A percentile compares a stretch with the other conserved stretches of the same genome.
These are phyloP conservation scores for Stomatorhinus walkeri DNA, from an alignment of 2,797 vertebrate species.

Conservation along the genomic window DNA sequence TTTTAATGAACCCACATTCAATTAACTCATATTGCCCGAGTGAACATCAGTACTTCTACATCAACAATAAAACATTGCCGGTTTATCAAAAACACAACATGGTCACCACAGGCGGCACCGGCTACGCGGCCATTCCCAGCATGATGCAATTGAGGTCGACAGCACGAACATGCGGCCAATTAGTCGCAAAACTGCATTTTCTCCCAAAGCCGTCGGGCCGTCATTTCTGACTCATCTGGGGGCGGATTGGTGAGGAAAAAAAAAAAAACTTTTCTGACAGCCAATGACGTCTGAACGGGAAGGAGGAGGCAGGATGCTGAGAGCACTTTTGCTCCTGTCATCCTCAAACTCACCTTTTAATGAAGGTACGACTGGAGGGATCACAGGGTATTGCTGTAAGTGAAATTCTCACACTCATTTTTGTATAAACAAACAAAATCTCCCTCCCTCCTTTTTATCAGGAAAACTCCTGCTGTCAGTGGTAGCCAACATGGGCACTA, in stretches of 20 bases:
- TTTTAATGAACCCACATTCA: background rate
- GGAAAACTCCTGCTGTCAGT: background rate
- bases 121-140: background rate
- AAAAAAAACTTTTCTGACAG: background rate
- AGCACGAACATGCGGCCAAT: constrained; percentile 18
- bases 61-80: background rate
- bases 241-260: background rate
- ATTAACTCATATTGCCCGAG: background rate
- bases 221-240: background rate
- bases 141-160: constrained; percentile 15
- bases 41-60: background rate
- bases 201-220: background rate
- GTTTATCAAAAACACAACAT: background rate
- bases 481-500: background rate
- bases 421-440: background rate
- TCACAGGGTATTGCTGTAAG: background rate
- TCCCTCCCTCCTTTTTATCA: background rate
- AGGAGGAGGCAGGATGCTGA: background rate
- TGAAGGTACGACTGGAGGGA: background rate
- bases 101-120: background rate
- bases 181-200: constrained; percentile 14
- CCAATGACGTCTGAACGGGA: background rate
- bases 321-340: background rate
- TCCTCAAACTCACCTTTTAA: background rate
- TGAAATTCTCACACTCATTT: background rate